phyloP scores from a whole-genome alignment of 2,113 vertebrate species.

The Macheiramphus alcinus region DNA sequence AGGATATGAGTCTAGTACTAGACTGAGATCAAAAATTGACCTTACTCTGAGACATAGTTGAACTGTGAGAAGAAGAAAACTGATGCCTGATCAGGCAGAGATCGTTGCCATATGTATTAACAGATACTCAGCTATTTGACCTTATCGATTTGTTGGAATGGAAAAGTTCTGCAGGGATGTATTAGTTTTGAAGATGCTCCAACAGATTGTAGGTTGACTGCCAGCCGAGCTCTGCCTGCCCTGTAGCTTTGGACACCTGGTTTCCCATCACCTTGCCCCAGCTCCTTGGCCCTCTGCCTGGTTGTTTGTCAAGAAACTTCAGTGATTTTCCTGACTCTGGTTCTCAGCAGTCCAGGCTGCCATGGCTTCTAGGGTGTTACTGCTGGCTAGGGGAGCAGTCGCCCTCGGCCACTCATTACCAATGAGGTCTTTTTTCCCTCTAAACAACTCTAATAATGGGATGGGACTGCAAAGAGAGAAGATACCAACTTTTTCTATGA shows the following conservation, averaged over 20 bases:
- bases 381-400: background rate
- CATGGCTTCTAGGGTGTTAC: background rate
- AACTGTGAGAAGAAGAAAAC: background rate
- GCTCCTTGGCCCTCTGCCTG: background rate
- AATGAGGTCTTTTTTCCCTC: background rate
- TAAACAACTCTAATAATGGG: background rate
- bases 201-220: background rate
- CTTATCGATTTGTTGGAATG: background rate
- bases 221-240: background rate
- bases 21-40: background rate
- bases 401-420: background rate
- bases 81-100: background rate
- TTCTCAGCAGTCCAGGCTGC: background rate
- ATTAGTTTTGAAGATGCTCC: background rate
- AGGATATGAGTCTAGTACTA: background rate
- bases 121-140: background rate
- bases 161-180: background rate
- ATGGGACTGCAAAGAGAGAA: background rate
- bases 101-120: background rate
- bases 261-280: background rate
- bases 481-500: background rate
- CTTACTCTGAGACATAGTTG: background rate
- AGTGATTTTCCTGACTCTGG: background rate
- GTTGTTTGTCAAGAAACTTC: background rate
- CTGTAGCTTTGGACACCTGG: fast-evolving